Evolutionary conservation across 2,888 invertebrate genomes (phyloP), one percentile per base, ranked within the genome.

Genomic region (Erebia ligea): DNA sequence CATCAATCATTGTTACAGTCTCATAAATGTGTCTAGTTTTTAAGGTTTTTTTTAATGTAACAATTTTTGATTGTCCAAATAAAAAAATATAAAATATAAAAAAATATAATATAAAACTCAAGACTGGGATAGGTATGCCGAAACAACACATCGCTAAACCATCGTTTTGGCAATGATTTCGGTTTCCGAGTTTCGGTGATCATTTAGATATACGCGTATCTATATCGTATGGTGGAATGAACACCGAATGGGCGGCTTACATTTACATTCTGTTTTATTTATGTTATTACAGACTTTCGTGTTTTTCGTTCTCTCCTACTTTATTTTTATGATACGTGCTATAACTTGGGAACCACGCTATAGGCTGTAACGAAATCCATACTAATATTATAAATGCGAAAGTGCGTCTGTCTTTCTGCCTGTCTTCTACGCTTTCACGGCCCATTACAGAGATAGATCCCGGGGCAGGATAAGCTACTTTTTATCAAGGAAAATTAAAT

Each of bases 201-300:
- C 45, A 62, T 62, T 48, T 45, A 48, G 48, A 62, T 21, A 21
- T 62, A 62, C 21, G 45, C 19, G 52, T 34, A 54, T 64, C 54
- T 54, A 54, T 54, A 54, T 54, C 34, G 64, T 34, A 54, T 52
- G 52, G 64, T n/a, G 71, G 70, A 64, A 50, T 54, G 71, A 73
- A 64, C 71, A 73, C 63, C n/a, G 67, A 69, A 73, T 68, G 71
- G 73, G 69, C 69, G 69, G 69, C 57, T 66, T 69, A 67, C 68
- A 71, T 73, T 73, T 67, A 69, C 69, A 71, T 71, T 67, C 50
- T 62, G 61, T 71, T 67, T 67, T 68, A 52, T 71, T 73, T 70
- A 68, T 50, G 50, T 10, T 63, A 50, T 54, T 34, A 45, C 61
- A 19, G 42, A 13, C 19, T 61, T 61, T 17, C 1, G 61, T 61